These are phyloP conservation scores for Megastigmus dorsalis DNA, from an alignment of 2,888 invertebrate genomes.

Conservation along the genomic window DNA sequence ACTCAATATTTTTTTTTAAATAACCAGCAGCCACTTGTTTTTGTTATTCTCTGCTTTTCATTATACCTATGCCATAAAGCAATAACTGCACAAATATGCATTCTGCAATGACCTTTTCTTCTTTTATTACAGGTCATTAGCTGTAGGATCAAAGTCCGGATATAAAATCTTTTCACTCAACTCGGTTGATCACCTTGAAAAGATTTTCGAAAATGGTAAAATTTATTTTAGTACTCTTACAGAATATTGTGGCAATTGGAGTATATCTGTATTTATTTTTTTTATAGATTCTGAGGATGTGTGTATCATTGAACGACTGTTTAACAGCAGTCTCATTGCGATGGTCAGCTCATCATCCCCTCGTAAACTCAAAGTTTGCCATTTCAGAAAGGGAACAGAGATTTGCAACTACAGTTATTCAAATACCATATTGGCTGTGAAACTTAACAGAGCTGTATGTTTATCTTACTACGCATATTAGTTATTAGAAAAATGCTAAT, in stretches of 20 bases:
- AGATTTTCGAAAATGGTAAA: conserved; percentile 89
- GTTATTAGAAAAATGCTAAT: too few species aligned
- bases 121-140: conserved; percentile 83
- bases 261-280: background rate
- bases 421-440: conserved; percentile 96
- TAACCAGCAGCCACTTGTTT: background rate
- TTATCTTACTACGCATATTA: too few species aligned
- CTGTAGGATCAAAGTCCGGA: conserved; percentile 93
- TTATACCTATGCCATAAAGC: background rate
- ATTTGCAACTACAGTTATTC: conserved; percentile 97
- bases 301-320: conserved; percentile 94
- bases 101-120: conserved; percentile 37
- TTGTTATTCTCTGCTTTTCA: background rate
- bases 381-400: conserved; percentile 97
- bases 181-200: conserved; percentile 89
- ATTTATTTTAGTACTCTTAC: conserved; percentile 4
- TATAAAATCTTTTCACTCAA: conserved; percentile 92
- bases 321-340: conserved; percentile 97
- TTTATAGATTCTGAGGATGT: conserved; percentile 83
- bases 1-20: background rate
- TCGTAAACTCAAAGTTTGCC: conserved; percentile 94
- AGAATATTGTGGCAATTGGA: background rate
- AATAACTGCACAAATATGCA: background rate
- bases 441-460: conserved; percentile 93
- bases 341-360: conserved; percentile 94